phyloP scores from a whole-genome alignment of 1,140 invertebrate species.

The Zaprionus davidi region DNA sequence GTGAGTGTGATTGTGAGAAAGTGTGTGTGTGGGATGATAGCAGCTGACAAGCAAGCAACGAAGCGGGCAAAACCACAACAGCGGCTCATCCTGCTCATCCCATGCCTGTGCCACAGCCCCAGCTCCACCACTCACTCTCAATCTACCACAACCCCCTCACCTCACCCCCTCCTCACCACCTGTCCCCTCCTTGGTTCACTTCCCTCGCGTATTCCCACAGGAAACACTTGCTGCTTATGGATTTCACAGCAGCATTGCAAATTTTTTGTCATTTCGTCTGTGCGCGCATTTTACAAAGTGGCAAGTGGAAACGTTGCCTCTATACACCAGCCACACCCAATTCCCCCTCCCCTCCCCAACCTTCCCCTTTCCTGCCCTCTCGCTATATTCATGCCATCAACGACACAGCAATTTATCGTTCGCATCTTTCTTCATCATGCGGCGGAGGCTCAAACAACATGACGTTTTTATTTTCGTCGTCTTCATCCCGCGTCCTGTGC shows the following conservation, averaged over 20 bases:
- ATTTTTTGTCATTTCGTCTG: conserved; percentile 53
- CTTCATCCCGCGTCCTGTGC: background rate
- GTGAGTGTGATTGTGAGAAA: conserved; percentile 1
- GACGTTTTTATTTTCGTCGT: conserved; percentile 47
- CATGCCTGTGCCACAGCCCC: background rate
- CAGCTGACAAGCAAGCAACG: conserved; percentile 39
- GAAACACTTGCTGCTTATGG: conserved; percentile 59
- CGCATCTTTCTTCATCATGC: conserved; percentile 56
- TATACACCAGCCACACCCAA: conserved; percentile 13
- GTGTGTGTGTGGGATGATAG: conserved; percentile 18
- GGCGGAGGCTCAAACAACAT: conserved; percentile 53
- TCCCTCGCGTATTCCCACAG: conserved; percentile 37
- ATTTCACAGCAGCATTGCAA: conserved; percentile 38
- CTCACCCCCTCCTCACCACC: background rate
- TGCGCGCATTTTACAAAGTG: conserved; percentile 54
- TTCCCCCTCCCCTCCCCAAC: background rate
- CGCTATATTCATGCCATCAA: conserved; percentile 2
- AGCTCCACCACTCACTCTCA: no score
- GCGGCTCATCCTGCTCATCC: conserved; percentile 34
- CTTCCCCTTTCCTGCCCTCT: background rate
- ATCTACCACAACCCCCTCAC: background rate
- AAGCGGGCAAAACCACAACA: conserved; percentile 31
- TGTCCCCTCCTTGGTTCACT: background rate
- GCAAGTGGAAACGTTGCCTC: conserved; percentile 46
- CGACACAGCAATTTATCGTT: conserved; percentile 51